Evolutionary conservation across 2,888 invertebrate genomes (phyloP), one percentile per base, ranked within the genome.

Genomic region (Rapana venosa): DNA sequence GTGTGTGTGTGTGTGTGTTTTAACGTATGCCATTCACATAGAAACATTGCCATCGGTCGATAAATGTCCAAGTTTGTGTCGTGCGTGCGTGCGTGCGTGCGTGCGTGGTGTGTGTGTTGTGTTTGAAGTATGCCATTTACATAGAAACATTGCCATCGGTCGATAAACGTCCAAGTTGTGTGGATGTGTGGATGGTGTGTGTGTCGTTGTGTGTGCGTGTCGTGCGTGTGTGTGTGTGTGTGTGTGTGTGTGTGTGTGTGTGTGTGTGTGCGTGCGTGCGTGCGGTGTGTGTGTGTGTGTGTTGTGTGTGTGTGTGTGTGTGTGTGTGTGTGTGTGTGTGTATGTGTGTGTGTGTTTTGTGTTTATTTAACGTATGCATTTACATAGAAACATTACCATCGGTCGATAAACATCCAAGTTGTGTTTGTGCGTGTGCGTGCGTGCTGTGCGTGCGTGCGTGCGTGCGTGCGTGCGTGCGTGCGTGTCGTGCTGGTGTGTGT

Each of bases 341-440:
- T 79, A 32, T 79, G 32, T 35, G 77, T 13, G 17, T 79, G 77
- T 8, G 0, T 22, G 74, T 90, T 94, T 92, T 83, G 91, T 92
- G 30, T 92, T 93, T 30, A 96, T 96, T 17, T 93, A 94, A 32
- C 93, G 94, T 58, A 96, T 95, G 88, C 95, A 95, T 1, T 94
- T 94, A 84, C 93, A 95, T 91, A 95, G 95, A n/a, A 94, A 95
- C 0, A 96, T n/a, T n/a, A n/a, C n/a, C n/a, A n/a, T n/a, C n/a
- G n/a, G n/a, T n/a, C n/a, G n/a, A n/a, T n/a, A n/a, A n/a, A 94
- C 92, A 92, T 92, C 11, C 96, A 96, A 94, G 95, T 95, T 92
- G 58, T 32, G n/a, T 30, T n/a, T 61, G 13, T 20, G 17, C 61
- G 13, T 17, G 17, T 17, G 0, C 20, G 17, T 61, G 61, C 17